These are phyloP conservation scores for Squalus acanthias DNA, from an alignment of 2,797 vertebrate genomes.

Conservation along the genomic window DNA sequence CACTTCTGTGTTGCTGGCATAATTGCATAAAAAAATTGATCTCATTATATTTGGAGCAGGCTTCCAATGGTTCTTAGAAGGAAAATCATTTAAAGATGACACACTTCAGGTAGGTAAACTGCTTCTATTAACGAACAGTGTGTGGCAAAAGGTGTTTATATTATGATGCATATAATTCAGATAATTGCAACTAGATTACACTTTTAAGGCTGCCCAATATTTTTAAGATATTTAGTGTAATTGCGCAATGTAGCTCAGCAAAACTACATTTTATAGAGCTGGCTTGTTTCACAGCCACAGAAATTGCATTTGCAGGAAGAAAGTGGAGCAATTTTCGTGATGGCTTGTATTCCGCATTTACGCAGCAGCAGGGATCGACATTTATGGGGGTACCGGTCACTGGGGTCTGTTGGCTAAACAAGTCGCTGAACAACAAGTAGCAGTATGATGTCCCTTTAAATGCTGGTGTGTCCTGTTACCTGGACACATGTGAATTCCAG, in stretches of 20 bases:
- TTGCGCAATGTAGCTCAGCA: background rate
- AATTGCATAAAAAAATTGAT: background rate
- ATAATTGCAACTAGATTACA: background rate
- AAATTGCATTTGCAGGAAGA: background rate
- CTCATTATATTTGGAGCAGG: background rate
- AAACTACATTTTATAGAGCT: background rate
- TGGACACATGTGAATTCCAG: background rate
- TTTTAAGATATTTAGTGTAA: background rate
- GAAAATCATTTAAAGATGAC: background rate
- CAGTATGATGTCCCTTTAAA: background rate
- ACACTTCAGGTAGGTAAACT: slow-evolving; percentile 3
- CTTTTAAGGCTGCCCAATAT: background rate
- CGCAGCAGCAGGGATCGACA: background rate
- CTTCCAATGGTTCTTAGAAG: background rate
- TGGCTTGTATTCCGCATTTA: background rate
- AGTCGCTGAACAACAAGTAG: background rate
- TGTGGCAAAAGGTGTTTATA: no score
- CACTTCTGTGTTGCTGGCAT: background rate
- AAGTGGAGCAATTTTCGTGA: background rate
- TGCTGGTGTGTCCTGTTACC: background rate
- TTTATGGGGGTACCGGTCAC: background rate
- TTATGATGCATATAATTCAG: background rate
- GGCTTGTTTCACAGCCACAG: background rate
- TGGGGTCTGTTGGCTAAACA: background rate
- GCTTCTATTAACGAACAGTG: background rate